These are phyloP conservation scores for Gila robusta DNA, from an alignment of 2,797 vertebrate genomes.

Conservation along the genomic window DNA sequence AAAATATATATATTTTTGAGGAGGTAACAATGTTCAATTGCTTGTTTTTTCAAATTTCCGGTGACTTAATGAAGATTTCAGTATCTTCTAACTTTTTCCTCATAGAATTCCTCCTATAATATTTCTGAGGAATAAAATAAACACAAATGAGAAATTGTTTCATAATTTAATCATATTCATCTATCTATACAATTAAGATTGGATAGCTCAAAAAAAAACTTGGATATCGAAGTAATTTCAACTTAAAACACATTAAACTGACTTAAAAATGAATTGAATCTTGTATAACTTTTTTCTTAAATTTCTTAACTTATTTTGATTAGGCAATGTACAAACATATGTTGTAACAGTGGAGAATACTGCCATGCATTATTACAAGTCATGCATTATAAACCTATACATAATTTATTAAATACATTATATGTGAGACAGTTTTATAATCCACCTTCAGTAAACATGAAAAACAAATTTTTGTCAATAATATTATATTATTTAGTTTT, in stretches of 20 bases:
- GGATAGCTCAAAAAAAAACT: not conserved
- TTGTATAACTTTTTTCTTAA: too few relatives aligned
- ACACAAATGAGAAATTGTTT: not conserved
- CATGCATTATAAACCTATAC: not conserved
- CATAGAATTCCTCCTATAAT: not conserved
- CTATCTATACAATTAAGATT: too few relatives aligned
- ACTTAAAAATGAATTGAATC: too few relatives aligned
- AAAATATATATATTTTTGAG: not conserved
- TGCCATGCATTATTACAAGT: too few relatives aligned
- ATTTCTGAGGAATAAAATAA: not conserved
- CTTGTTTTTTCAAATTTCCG: not conserved
- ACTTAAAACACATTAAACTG: too few relatives aligned
- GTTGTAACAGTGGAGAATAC: too few relatives aligned
- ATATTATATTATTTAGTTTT: not conserved
- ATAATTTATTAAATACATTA: not conserved
- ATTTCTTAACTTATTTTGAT: too few relatives aligned
- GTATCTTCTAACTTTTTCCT: not conserved
- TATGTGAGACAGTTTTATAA: not conserved
- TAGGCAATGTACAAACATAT: too few relatives aligned
- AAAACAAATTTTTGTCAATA: not conserved
- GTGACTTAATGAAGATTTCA: not conserved
- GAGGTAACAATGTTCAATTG: not conserved
- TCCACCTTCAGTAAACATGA: not conserved
- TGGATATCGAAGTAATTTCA: too few relatives aligned
- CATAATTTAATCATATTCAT: slow-evolving; percentile 1